Conservation (phyloP, 2,888 invertebrate genomes). For the Amphipoea oculea region DNA sequence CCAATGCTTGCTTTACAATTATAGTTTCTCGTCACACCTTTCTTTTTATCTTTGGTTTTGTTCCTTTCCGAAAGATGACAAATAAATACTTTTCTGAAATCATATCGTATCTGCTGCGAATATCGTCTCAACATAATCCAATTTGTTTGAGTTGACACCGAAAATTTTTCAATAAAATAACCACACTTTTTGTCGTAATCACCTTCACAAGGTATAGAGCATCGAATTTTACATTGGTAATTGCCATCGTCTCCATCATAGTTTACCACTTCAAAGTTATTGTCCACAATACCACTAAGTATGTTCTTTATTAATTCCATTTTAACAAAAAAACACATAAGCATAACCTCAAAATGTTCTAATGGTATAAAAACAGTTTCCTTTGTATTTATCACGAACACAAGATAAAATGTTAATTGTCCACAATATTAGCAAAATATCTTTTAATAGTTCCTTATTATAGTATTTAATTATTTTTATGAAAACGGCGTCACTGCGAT, state of each 20-base stretch:
- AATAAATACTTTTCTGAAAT: constrained; percentile 37
- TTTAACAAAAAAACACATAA: not conserved
- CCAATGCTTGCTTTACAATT: constrained; percentile 44
- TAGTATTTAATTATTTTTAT: too few relatives aligned
- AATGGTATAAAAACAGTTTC: too few relatives aligned
- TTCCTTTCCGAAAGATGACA: constrained; percentile 59
- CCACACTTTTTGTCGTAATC: constrained; percentile 41
- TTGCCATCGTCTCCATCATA: constrained; percentile 33
- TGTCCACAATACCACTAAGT: constrained; percentile 11
- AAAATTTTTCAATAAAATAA: constrained; percentile 41
- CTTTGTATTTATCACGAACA: too few relatives aligned
- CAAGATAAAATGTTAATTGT: too few relatives aligned
- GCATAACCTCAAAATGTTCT: not conserved
- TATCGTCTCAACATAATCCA: constrained; percentile 51
- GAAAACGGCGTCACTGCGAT: too few relatives aligned
- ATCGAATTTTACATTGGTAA: constrained; percentile 32
- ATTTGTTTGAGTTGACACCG: constrained; percentile 42
- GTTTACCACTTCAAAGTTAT: constrained; percentile 29
- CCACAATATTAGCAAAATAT: too few relatives aligned
- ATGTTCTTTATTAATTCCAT: constrained; percentile 8
- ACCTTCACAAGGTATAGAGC: constrained; percentile 36
- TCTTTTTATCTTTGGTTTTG: constrained; percentile 58
- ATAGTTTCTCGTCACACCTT: constrained; percentile 52
- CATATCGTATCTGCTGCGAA: constrained; percentile 21
- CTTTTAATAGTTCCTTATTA: too few relatives aligned